Conservation (phyloP, 2,797 vertebrate genomes). For the Lepidocolaptes lacrymiger region DNA sequence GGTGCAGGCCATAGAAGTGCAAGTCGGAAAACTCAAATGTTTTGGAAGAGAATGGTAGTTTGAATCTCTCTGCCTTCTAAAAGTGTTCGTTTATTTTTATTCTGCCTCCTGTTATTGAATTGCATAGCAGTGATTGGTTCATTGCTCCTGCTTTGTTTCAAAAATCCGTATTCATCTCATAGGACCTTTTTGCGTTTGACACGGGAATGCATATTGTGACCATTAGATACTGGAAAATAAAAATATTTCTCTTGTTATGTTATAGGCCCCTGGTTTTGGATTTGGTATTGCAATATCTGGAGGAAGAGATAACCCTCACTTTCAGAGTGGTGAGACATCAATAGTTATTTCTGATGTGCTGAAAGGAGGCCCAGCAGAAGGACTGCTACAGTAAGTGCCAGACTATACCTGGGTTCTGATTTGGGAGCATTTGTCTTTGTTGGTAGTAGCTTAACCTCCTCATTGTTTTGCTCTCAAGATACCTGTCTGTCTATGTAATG, state of each 20-base stretch:
- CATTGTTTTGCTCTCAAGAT: neutral
- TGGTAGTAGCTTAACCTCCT: neutral
- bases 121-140: neutral
- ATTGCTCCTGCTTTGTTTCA: neutral
- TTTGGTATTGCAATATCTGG: conserved; percentile 99
- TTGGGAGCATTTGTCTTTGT: neutral
- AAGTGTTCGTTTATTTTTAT: neutral
- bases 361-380: conserved; percentile 97
- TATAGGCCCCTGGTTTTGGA: conserved; percentile 96
- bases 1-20: neutral
- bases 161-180: neutral
- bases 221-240: neutral
- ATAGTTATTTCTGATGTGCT: conserved; percentile 99
- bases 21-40: neutral
- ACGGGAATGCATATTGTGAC: neutral
- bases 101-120: neutral
- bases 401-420: neutral
- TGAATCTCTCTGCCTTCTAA: neutral
- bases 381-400: conserved; percentile 91
- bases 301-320: conserved; percentile 98
- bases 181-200: neutral
- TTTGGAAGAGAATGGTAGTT: neutral
- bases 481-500: neutral
- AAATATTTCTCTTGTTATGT: neutral
- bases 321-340: conserved; percentile 99